A percentile compares a stretch with the other conserved stretches of the same genome.
These are phyloP conservation scores for Fringilla coelebs DNA, from an alignment of 2,797 vertebrate genomes.

Conservation along the genomic window DNA sequence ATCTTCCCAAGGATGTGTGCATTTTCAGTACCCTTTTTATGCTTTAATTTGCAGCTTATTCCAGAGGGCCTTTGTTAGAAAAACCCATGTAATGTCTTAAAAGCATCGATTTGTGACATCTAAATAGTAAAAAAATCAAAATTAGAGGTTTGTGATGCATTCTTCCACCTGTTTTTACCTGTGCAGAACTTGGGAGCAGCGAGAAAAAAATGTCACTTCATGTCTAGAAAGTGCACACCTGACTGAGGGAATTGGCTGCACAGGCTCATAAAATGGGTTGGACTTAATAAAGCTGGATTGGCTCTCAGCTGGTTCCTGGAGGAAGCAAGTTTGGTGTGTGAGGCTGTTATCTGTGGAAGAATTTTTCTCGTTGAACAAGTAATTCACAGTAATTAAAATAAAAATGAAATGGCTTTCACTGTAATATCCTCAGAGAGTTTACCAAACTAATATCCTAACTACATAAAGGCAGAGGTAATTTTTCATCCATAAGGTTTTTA, in stretches of 20 bases:
- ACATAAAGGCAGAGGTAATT: slow-evolving; percentile 49
- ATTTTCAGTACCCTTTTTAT: slow-evolving; percentile 20
- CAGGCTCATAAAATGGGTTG: slow-evolving; percentile 36
- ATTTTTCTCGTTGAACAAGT: slow-evolving; percentile 53
- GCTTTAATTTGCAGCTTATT: slow-evolving; percentile 26
- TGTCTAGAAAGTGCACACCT: not conserved
- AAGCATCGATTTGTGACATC: not conserved
- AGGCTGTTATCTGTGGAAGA: not conserved
- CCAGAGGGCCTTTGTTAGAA: not conserved
- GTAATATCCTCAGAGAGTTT: slow-evolving; percentile 55
- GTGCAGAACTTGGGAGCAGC: not conserved
- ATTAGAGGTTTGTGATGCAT: not conserved
- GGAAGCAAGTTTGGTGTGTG: not conserved
- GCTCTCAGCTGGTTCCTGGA: slow-evolving; percentile 15
- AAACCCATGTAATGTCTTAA: slow-evolving; percentile 4
- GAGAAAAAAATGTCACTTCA: slow-evolving; percentile 53
- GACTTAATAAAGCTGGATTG: slow-evolving; percentile 14
- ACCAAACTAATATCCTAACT: slow-evolving; percentile 38
- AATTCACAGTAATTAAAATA: slow-evolving; percentile 72
- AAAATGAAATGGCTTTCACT: slow-evolving; percentile 69
- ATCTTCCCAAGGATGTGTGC: slow-evolving; percentile 9
- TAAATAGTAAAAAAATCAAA: slow-evolving; percentile 29
- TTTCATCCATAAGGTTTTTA: slow-evolving; percentile 61
- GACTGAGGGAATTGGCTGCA: slow-evolving; percentile 18
- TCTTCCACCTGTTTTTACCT: slow-evolving; percentile 24